Base-by-base conservation (phyloP, 2,113 vertebrate species). In the Cavia aperea region DNA sequence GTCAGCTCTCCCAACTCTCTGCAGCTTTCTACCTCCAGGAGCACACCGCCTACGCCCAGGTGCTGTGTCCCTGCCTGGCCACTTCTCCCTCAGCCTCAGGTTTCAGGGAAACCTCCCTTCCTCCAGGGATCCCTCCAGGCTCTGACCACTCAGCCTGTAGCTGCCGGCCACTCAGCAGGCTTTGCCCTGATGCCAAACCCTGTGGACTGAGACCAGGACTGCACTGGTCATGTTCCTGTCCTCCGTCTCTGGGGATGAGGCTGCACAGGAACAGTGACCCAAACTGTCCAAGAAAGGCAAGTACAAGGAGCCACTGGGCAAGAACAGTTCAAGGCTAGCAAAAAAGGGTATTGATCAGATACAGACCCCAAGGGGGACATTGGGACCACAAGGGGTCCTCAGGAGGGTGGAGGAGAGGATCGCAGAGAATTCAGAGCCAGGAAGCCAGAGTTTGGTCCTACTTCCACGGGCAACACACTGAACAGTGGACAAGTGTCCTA, bases 91-190 rank as follows among this genome's bases (percentile, higher is more conserved):
- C 54, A 70, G 33, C 75, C 87, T 92, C 24, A 1, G 36, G 3
- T 77, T 54, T 86, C 24, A 21, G 62, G 60, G 33, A 8, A 90
- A 82, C 10, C 12, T 43, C 68, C 51, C 90, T 56, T 94, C 79
- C 43, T 92, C 90, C 54, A 24, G 23, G 89, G 46, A 92, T 62
- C 33, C 31, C 86, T 85, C 86, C 56, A 16, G 73, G 77, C 51
- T 92, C 56, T 56, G 14, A 77, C 23, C 13, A 31, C 73, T 16
- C 46, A 49, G 26, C 26, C 46, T 7, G 7, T 9, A 31, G 14
- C 75, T 78, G 29, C 73, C 15, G 14, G 46, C 13, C 5, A 51
- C 29, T 31, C 26, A 0, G 11, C 73, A 39, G 86, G 15, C 39
- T 72, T 65, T 58, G 36, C 21, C 19, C 24, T 29, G 19, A 73